phyloP scores from a whole-genome alignment of 2,113 vertebrate species.

The Pelobates fuscus region DNA sequence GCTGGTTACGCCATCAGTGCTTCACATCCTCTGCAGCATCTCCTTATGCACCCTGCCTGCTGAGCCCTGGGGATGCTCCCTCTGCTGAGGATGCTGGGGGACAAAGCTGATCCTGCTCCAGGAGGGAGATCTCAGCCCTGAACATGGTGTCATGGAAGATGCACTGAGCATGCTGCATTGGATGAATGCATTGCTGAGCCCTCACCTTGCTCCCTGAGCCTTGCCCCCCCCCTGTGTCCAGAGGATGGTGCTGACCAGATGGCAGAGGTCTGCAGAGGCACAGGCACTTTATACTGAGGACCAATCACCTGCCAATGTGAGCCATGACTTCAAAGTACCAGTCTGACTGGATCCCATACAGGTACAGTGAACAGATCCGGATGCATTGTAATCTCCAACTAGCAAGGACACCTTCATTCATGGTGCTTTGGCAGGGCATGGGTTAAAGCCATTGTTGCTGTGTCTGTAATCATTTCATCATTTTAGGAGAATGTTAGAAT shows the following conservation, averaged over 20 bases:
- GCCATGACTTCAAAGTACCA: conserved; percentile 93
- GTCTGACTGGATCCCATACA: conserved; percentile 97
- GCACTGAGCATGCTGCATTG: neutral
- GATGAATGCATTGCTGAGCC: neutral
- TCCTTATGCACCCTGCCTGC: neutral
- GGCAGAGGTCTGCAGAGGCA: conserved; percentile 53
- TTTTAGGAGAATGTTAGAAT: too few relatives aligned
- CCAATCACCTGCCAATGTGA: conserved; percentile 57
- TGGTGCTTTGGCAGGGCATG: too few relatives aligned
- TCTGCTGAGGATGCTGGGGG: neutral
- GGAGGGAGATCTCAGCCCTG: neutral
- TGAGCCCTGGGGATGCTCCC: neutral
- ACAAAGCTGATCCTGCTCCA: neutral
- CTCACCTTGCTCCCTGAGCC: neutral
- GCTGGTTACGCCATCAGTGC: neutral
- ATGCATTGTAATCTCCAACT: too few relatives aligned
- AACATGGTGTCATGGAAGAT: neutral
- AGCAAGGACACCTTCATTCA: too few relatives aligned
- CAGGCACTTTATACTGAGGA: conserved; percentile 54
- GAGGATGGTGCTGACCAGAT: conserved; percentile 66
- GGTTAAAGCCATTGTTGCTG: too few relatives aligned
- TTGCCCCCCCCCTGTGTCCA: neutral
- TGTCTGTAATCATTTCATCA: too few relatives aligned
- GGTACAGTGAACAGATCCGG: conserved; percentile 65
- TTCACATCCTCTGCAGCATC: neutral